Evolutionary conservation across 2,888 invertebrate genomes (phyloP).

Genomic region (Callinectes sapidus): DNA sequence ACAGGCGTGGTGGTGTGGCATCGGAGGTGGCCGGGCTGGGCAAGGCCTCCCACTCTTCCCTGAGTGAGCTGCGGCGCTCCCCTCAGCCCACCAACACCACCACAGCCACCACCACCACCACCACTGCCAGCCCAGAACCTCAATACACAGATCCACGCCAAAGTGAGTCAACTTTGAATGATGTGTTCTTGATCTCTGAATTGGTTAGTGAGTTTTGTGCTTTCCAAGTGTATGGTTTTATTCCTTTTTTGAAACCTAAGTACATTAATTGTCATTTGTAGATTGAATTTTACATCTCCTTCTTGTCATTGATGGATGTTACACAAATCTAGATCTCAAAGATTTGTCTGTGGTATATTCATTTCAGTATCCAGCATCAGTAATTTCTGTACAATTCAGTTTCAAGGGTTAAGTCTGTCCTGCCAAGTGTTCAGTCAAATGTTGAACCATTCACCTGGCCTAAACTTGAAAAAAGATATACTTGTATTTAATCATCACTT

Average conservation of each 20-base stretch:
- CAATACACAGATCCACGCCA: constrained; percentile 68
- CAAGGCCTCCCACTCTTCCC: constrained; percentile 61
- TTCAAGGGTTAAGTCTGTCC: too few species aligned
- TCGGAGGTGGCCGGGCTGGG: not conserved
- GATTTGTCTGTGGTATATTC: too few species aligned
- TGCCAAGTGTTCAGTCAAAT: too few species aligned
- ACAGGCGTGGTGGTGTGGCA: constrained; percentile 36
- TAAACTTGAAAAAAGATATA: not conserved
- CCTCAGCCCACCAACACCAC: constrained; percentile 70
- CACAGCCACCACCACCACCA: constrained; percentile 68
- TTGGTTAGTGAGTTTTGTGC: not conserved
- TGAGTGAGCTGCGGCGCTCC: constrained; percentile 62
- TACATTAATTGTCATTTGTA: not conserved
- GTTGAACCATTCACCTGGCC: too few species aligned
- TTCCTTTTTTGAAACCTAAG: not conserved
- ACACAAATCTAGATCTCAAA: too few species aligned
- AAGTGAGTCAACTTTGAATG: constrained; percentile 39
- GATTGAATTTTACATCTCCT: not conserved
- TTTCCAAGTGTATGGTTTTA: not conserved
- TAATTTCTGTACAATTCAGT: too few species aligned
- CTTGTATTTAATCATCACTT: not conserved
- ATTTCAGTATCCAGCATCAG: too few species aligned
- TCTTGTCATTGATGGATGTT: not conserved
- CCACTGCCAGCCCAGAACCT: constrained; percentile 67
- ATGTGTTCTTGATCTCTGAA: not conserved